Evolutionary conservation across 1,140 invertebrate genomes (phyloP), one percentile per base, ranked within the genome.

Genomic region (Heliconius nattereri): DNA sequence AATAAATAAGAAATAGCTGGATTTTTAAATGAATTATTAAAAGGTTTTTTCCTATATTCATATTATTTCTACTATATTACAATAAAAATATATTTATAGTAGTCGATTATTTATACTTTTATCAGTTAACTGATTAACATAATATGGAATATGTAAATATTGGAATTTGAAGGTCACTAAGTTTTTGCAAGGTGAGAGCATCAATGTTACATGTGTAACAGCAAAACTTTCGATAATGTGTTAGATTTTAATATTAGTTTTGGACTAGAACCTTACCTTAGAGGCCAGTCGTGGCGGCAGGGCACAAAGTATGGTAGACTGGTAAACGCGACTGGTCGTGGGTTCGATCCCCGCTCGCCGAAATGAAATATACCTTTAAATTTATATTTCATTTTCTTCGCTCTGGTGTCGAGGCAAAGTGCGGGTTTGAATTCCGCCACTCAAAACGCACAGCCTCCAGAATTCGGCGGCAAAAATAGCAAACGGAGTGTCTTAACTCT

Each of bases 141-240:
- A 66, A 7, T 66, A 66, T 66, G 23, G 29, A 66, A 66, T 29
- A 66, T 66, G 60, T 29, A 29, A 66, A 66, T 66, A 66, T 66
- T 66, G 60, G 60, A 66, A 66, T 29, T 66, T 66, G 60, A 66
- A 66, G 60, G 60, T 66, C 60, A 66, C 60, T 66, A 66, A 66
- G 60, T 29, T 66, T 66, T 16, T 66, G 23, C 60, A 66, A 66
- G 60, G 60, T 66, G 60, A 66, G 26, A 66, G 23, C 60, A 66
- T 66, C 26, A 29, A 29, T 66, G 60, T 66, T 66, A 66, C 26
- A 66, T 0, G 26, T 29, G 29, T 66, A 66, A 66, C 7, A 29
- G 26, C 60, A 29, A 16, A 66, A 66, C 3, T 66, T 29, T 29
- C 60, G 13, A 13, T 66, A 2, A 29, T 52, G n/a, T 60, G 8